phyloP scores from a whole-genome alignment of 1,140 invertebrate genomes.

The Lucilia sericata region DNA sequence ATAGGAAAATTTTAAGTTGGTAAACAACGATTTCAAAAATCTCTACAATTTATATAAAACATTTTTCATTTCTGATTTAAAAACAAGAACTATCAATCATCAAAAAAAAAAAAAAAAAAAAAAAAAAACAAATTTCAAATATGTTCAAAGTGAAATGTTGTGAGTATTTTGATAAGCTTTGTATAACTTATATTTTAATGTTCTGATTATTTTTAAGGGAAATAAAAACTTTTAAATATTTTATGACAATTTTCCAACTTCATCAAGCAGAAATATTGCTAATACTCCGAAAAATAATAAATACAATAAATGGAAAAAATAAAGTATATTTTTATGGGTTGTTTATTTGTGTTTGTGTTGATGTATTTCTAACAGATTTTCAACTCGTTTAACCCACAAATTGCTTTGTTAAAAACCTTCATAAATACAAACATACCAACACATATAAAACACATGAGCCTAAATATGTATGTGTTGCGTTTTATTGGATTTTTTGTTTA shows the following conservation, averaged over 20 bases:
- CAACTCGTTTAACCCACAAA: conserved; percentile 10
- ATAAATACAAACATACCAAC: not conserved
- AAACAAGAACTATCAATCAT: too few species aligned
- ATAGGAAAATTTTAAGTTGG: too few species aligned
- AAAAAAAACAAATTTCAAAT: too few species aligned
- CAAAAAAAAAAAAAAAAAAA: too few species aligned
- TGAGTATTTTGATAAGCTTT: not conserved
- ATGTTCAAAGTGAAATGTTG: not conserved
- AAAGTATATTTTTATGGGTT: not conserved
- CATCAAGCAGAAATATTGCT: conserved; percentile 16
- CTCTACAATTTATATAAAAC: too few species aligned
- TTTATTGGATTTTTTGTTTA: not conserved
- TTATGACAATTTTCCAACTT: conserved; percentile 12
- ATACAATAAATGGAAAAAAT: not conserved
- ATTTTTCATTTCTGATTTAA: too few species aligned
- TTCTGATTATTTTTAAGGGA: not conserved
- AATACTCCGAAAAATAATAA: not conserved
- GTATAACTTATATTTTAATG: not conserved
- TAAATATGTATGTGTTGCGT: not conserved
- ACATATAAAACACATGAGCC: not conserved
- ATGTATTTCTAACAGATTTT: conserved; percentile 17
- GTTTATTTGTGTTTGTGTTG: not conserved
- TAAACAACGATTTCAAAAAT: too few species aligned
- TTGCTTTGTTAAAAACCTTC: conserved; percentile 1
- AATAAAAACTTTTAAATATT: not conserved